Conservation (phyloP, 1,140 invertebrate species). For the Thereuonema tuberculata region DNA sequence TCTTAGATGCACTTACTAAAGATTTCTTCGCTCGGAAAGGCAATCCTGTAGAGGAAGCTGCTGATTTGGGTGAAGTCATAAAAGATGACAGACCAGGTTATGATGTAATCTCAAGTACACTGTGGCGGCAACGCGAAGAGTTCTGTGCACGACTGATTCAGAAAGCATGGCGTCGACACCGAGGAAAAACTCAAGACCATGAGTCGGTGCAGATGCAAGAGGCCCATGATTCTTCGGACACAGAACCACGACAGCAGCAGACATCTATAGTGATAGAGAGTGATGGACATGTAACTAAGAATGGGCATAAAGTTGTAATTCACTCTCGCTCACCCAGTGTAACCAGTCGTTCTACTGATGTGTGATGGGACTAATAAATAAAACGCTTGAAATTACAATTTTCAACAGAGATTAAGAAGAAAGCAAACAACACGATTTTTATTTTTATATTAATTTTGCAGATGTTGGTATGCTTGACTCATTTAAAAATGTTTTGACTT, state of each 20-base stretch:
- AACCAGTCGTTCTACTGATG: conserved; percentile 60
- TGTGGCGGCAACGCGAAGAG: conserved; percentile 88
- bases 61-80: conserved; percentile 57
- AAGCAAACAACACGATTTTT: conserved; percentile 1
- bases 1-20: conserved; percentile 75
- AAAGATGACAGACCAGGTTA: conserved; percentile 49
- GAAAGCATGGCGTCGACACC: conserved; percentile 75
- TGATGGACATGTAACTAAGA: conserved; percentile 62
- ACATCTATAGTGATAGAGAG: conserved; percentile 68
- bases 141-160: conserved; percentile 91
- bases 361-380: conserved; percentile 45
- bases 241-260: conserved; percentile 36
- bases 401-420: conserved; percentile 3
- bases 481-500: neutral
- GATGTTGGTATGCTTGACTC: neutral
- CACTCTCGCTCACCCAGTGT: conserved; percentile 67
- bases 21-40: conserved; percentile 93
- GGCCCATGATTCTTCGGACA: conserved; percentile 21
- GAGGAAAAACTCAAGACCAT: conserved; percentile 14
- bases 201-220: conserved; percentile 16
- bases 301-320: conserved; percentile 76
- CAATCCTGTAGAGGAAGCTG: conserved; percentile 57
- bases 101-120: conserved; percentile 78
- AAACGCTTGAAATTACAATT: conserved; percentile 13
- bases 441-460: conserved; percentile 3